Base-by-base conservation (phyloP, 2,797 vertebrate genomes). In the Poecilia wingei region DNA sequence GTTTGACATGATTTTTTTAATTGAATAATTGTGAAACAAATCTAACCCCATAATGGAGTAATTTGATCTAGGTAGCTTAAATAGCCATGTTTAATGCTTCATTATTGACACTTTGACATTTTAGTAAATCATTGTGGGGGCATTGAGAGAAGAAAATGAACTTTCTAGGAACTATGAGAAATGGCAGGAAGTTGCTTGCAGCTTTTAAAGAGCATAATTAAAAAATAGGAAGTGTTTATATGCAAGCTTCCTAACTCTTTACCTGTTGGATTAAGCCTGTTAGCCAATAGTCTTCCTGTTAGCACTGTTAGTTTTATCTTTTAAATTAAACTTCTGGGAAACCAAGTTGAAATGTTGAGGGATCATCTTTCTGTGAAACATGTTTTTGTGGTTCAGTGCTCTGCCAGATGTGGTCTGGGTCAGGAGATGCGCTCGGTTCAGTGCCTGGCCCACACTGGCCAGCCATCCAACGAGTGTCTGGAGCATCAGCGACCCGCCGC, bases 401-500 rank as follows among this genome's bases (percentile, higher is more conserved):
- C 98, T 0, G 95, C 97, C 1, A 96, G 95, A 81, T 99, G 98
- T 8, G 97, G 98, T 39, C 91, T 97, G 0, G 98, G 98, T 55
- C 98, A 99, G 93, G 97, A 98, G 83, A 97, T 97, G 85, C 97
- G 98, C 20, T 93, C 95, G 0, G 97, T 99, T 80, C 97, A 96
- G 89, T 99, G 98, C 91, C 93, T 98, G 85, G 89, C 96, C 25
- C 96, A 98, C 94, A 97, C 91, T 0, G 96, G 97, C 22, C 97
- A 97, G 88, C 96, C 93, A 0, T 97, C 98, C 10, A 81, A 75
- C 0, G 98, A 99, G 77, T 99, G 98, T 31, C 28, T 96, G 18
- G 98, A 98, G 14, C 90, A 95, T 75, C 95, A 96, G 87, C 95
- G 97, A 53, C 98, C 98, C 0, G 88, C 96, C 0, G 82, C 91